phyloP scores from a whole-genome alignment of 2,888 invertebrate genomes.

The Glyphotaelius pellucidus region DNA sequence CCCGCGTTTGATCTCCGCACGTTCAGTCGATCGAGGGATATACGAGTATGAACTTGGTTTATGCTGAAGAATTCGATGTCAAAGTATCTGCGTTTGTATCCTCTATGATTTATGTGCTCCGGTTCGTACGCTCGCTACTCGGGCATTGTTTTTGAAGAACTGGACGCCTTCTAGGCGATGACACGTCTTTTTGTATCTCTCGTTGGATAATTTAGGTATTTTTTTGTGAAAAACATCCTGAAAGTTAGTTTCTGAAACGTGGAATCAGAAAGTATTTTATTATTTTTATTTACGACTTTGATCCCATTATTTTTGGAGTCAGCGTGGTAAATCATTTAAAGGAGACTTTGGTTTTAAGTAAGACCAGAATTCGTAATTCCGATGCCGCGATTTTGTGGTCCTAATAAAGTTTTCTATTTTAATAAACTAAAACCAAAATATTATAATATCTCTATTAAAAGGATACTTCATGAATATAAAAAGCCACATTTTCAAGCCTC shows the following conservation, averaged over 20 bases:
- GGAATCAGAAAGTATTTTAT: neutral
- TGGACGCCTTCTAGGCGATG: neutral
- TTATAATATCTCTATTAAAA: neutral
- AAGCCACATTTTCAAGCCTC: neutral
- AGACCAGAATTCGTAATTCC: neutral
- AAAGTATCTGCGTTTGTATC: neutral
- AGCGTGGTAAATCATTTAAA: neutral
- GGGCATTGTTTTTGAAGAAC: neutral
- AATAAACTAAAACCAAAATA: neutral
- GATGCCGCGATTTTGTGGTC: neutral
- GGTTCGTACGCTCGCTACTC: neutral
- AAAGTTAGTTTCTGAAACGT: neutral
- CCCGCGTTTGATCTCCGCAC: neutral
- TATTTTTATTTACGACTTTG: neutral
- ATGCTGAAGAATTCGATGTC: neutral
- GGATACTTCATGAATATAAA: neutral
- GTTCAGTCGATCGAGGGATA: neutral
- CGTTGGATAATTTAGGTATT: neutral
- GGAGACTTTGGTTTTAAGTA: neutral
- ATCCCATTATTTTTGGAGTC: neutral
- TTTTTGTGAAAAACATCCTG: neutral
- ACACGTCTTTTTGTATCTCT: neutral
- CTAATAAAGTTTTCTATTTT: neutral
- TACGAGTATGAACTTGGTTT: neutral
- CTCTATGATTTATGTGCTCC: neutral